Base-by-base conservation (phyloP, 1,140 invertebrate genomes). In the Drosophila malerkotliana region DNA sequence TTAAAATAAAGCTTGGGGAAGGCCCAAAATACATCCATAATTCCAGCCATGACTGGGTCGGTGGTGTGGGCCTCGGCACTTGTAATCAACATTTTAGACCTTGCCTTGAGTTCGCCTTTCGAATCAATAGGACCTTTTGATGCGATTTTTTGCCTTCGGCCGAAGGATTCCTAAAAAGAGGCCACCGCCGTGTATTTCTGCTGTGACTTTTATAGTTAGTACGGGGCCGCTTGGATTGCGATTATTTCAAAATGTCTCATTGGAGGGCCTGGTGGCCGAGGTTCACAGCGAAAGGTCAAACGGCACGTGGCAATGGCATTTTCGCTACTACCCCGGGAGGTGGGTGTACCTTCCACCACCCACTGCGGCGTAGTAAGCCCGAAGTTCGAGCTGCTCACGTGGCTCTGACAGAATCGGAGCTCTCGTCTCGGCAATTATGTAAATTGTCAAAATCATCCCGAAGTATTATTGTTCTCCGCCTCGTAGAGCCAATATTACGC, bases 231-330 rank as follows among this genome's bases (percentile, higher is more conserved):
- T 75, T 53, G 14, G 51, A 34, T 59, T 73, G 63, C 60, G 79
- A 73, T 79, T 79, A 62, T 67, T 83, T 83, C 73, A 74, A 82
- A 71, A 82, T 82, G 80, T 84, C 80, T 85, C 68, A 81, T 82
- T 83, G 3, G 10, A 37, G 9, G 12, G 34, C 72, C 6, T 18
- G 18, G 18, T 18, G 18, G 18, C 69, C 77, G 72, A 81, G 68
- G 81, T 87, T 84, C 82, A 87, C 87, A 77, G 77, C 77, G 62
- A 72, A 84, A 84, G 81, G 81, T 84, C 81, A 84, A 87, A 60
- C 8, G 82, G 82, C 82, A 87, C 82, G 81, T 84, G 81, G 81
- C 82, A 84, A 77, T 87, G 48, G 44, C 44, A 77, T 72, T 63
- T 63, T 37, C 32, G 7, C 26, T 45, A 10, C 54, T 18, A 47